Percentiles rank a stretch among this genome's conserved stretches.
These are phyloP conservation scores for Enteromius fasciolatus DNA, from an alignment of 2,797 vertebrate genomes.

Conservation along the genomic window DNA sequence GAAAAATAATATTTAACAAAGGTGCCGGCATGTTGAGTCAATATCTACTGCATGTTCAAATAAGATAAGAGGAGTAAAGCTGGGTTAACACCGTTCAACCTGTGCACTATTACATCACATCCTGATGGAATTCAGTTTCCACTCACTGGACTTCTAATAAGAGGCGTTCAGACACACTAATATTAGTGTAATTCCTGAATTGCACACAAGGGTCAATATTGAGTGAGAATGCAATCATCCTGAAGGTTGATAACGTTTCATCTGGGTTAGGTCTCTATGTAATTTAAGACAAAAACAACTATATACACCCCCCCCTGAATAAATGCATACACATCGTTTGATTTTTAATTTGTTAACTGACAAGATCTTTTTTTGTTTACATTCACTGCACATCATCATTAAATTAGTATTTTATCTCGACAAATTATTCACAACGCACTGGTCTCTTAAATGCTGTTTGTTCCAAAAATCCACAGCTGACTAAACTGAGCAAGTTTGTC, in stretches of 20 bases:
- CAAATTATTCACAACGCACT: neutral
- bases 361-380: neutral
- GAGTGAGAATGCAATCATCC: conserved; percentile 24
- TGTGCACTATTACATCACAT: conserved; percentile 59
- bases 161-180: conserved; percentile 7
- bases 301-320: neutral
- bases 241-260: conserved; percentile 32
- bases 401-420: neutral
- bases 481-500: neutral
- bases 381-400: neutral
- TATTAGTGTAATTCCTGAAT: conserved; percentile 20
- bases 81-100: conserved; percentile 59
- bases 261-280: neutral
- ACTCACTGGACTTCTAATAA: conserved; percentile 45
- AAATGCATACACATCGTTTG: neutral
- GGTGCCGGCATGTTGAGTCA: conserved; percentile 66
- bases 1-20: conserved; percentile 77
- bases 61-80: conserved; percentile 67
- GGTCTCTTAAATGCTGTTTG: neutral
- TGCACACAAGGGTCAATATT: conserved; percentile 28
- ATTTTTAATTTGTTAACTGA: neutral
- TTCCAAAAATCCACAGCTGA: neutral
- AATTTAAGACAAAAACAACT: conserved; percentile 24
- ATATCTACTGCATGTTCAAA: conserved; percentile 69
- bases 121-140: conserved; percentile 44